Conservation (phyloP, 2,113 vertebrate species). For the Poeciliopsis turrubarensis region DNA sequence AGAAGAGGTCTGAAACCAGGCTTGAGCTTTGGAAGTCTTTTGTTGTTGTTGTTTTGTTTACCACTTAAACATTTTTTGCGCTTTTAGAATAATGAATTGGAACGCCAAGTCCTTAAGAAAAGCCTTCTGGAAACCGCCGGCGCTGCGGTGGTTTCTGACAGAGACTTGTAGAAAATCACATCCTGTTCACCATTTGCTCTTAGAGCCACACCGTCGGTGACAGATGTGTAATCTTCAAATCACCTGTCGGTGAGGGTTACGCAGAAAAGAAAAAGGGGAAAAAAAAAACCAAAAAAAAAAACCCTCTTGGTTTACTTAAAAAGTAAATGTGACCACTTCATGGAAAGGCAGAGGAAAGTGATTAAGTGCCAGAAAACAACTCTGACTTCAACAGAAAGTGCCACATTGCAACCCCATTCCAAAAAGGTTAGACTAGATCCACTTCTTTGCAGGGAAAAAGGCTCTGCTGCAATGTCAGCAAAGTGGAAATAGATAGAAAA, state of each 20-base stretch:
- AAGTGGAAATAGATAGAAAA: too few species aligned
- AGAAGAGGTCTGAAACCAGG: background rate
- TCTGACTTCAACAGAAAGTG: background rate
- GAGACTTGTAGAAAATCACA: background rate
- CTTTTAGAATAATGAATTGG: background rate
- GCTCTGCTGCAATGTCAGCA: too few species aligned
- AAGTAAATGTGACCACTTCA: background rate
- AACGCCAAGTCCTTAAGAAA: background rate
- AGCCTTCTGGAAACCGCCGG: background rate
- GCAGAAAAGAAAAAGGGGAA: background rate
- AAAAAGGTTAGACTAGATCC: background rate
- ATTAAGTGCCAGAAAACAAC: background rate
- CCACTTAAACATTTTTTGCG: background rate
- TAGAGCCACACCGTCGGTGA: background rate
- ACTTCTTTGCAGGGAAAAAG: too few species aligned
- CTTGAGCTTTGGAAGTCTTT: background rate
- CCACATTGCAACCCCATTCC: background rate
- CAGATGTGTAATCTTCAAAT: background rate
- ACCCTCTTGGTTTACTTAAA: background rate
- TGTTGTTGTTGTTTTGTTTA: background rate
- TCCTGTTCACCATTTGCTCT: background rate
- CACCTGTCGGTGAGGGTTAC: background rate
- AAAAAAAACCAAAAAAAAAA: too few species aligned
- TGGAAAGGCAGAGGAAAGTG: background rate
- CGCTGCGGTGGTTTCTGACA: background rate